phyloP scores from a whole-genome alignment of 2,888 invertebrate genomes.

The Lymantria dispar region DNA sequence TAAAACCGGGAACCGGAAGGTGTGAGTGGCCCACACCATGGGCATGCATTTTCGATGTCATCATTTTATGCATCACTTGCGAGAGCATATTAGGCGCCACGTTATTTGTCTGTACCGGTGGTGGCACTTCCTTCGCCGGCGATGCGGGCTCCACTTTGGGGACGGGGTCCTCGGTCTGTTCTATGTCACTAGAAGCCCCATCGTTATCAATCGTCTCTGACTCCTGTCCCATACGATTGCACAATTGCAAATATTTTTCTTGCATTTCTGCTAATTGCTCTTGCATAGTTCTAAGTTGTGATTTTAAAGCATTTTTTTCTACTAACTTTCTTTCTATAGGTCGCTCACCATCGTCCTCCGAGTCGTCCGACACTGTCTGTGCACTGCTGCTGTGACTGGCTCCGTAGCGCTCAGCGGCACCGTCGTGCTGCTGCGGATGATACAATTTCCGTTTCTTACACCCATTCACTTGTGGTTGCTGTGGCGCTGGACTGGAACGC shows the following conservation, averaged over 20 bases:
- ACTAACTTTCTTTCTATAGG: constrained; percentile 92
- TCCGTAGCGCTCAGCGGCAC: constrained; percentile 83
- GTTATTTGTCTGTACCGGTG: constrained; percentile 59
- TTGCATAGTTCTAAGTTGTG: constrained; percentile 93
- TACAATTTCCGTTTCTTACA: constrained; percentile 98
- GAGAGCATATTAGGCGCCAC: constrained; percentile 81
- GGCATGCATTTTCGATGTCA: constrained; percentile 84
- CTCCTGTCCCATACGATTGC: constrained; percentile 91
- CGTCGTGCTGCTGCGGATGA: constrained; percentile 96
- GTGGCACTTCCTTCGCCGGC: constrained; percentile 77
- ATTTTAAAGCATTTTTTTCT: constrained; percentile 93
- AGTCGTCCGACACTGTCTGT: constrained; percentile 84
- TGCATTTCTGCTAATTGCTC: constrained; percentile 95
- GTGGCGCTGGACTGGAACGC: constrained; percentile 92
- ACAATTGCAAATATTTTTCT: constrained; percentile 93
- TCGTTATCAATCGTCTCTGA: constrained; percentile 89
- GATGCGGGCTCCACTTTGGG: constrained; percentile 83
- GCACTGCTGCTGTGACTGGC: constrained; percentile 75
- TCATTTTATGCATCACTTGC: constrained; percentile 86
- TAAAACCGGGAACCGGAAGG: constrained; percentile 81
- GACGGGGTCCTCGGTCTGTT: constrained; percentile 76
- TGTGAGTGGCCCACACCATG: constrained; percentile 79
- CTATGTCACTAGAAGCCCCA: constrained; percentile 88
- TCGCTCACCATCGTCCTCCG: constrained; percentile 89
- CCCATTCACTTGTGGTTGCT: constrained; percentile 90